Evolutionary conservation across 2,113 vertebrate species (phyloP), one percentile per base, ranked within the genome.

Genomic region (Poecilia latipinna): DNA sequence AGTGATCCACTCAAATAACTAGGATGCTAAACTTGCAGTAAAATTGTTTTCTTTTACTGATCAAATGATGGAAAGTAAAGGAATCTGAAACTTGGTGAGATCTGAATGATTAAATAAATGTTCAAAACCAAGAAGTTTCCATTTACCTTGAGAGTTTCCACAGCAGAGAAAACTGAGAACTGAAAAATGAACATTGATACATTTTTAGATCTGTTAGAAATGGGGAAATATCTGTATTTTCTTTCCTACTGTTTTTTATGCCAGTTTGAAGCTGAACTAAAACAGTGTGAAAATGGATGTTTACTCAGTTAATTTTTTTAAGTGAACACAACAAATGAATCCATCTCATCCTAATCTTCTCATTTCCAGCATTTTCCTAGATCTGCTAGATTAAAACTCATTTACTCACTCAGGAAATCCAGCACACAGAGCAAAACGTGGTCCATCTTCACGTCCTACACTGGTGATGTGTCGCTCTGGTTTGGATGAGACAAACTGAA

Each of bases 121-220:
- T 17, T 19, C 33, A 51, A 2, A 17, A 51, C 5, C 5, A 51
- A 51, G 1, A 0, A 19, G 15, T n/a, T 11, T 57, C 28, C 0
- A 60, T 0, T 73, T 19, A 75, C 74, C 60, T 80, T 83, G n/a
- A 37, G 31, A 26, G 7, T 54, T 31, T 48, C 39, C 74, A 69
- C 4, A 64, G 32, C 7, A 42, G 31, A 33, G 31, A 17, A 64
- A 22, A 22, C 29, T 19, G 31, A 64, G 31, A 32, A 33, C 62
- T 64, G 8, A 63, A 22, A 19, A 31, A 28, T 11, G 15, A 12
- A 12, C 4, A 32, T 17, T 1, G 31, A 11, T 3, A 33, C 8
- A 33, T 32, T 3, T 24, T 64, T 64, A 64, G 31, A 32, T 33
- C 39, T 12, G 3, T 42, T 42, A 13, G 39, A 13, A 42, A 42